Base-by-base conservation (phyloP, 2,888 invertebrate species). In the Synergus japonicus region DNA sequence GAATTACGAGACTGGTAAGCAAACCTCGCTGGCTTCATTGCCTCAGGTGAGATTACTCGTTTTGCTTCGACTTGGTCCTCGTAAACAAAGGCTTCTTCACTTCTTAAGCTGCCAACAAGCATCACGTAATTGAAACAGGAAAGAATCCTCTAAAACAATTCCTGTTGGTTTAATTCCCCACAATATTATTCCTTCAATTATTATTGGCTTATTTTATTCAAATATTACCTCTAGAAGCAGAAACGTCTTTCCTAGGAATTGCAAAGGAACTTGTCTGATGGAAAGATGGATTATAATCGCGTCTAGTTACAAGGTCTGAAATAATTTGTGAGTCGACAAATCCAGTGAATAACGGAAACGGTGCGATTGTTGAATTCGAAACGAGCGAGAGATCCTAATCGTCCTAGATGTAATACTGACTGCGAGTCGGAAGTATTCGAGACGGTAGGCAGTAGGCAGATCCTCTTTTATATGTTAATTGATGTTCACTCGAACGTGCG, bases 401-500 rank as follows among this genome's bases (percentile, higher is more conserved):
- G 43, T 10, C 18, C 10, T 66, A 9, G 10, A 66, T n/a, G 66
- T 18, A 66, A 66, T 66, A 66, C 10, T 66, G 66, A 66, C 43
- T 66, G 43, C 43, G 66, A 43, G 43, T 66, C 66, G 66, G 66
- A 66, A 66, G 66, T 66, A 43, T 41, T 43, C 43, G 43, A 66
- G 65, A 65, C 65, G 41, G 65, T 65, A 65, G 66, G 66, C 66
- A 43, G 66, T 66, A 65, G 66, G 66, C n/a, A 66, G 63, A 63
- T 66, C 66, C 66, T 66, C 66, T 43, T 65, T 63, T 66, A 66
- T 66, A 66, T 66, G 66, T 66, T 66, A 66, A 66, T 66, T 66
- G 66, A 66, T 66, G 66, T 66, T 66, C n/a, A 8, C 66, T 66
- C 41, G 15, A 65, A 43, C 65, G 43, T 85, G 86, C 86, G 86